Percentiles rank a stretch among this genome's conserved stretches.
phyloP scores from a whole-genome alignment of 2,113 vertebrate genomes.

The Vulpes vulpes region DNA sequence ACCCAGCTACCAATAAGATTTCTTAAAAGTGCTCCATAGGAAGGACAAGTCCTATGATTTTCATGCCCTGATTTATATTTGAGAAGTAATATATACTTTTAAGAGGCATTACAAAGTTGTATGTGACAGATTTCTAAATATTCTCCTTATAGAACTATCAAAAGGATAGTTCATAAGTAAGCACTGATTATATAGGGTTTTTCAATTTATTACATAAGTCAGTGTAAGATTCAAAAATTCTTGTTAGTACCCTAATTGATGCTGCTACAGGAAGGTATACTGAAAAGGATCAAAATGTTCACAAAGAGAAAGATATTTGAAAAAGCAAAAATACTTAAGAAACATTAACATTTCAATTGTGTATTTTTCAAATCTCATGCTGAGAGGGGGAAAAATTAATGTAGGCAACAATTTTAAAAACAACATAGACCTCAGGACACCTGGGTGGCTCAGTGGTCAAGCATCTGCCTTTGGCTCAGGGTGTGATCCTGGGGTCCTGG shows the following conservation, averaged over 20 bases:
- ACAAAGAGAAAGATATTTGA: background rate
- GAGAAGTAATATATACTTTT: background rate
- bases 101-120: background rate
- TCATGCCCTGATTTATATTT: background rate
- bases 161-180: conserved; percentile 3
- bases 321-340: conserved; percentile 18
- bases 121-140: background rate
- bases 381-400: background rate
- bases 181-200: background rate
- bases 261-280: background rate
- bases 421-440: background rate
- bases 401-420: background rate
- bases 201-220: background rate
- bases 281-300: background rate
- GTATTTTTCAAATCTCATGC: conserved; percentile 23
- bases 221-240: conserved; percentile 2
- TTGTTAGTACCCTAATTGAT: background rate
- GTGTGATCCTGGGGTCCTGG: too few relatives aligned
- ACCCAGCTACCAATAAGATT: background rate
- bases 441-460: too few relatives aligned
- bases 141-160: conserved; percentile 18
- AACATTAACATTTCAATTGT: background rate
- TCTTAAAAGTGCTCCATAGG: background rate
- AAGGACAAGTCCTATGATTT: background rate
- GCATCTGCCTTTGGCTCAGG: too few relatives aligned